phyloP scores from a whole-genome alignment of 53 echinoderm and acorn worm species.

The Echinarachnius parma region DNA sequence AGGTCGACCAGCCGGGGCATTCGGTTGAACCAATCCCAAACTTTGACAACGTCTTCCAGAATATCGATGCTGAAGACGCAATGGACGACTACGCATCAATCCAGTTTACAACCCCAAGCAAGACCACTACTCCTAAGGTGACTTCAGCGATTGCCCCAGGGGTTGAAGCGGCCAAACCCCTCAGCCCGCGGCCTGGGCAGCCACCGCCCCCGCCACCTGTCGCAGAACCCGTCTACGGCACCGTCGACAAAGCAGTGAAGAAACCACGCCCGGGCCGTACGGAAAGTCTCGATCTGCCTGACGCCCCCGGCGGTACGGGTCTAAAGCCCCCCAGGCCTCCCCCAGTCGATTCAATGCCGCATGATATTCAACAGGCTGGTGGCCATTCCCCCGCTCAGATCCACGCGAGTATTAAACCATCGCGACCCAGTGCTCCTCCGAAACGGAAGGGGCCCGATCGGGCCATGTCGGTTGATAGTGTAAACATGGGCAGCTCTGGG shows the following conservation, averaged over 20 bases:
- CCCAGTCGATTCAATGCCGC: constrained; percentile 14
- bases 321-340: constrained; percentile 10
- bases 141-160: too few relatives aligned
- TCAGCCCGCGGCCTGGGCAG: constrained; percentile 17
- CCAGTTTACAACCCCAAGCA: too few relatives aligned
- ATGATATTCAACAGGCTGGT: neutral
- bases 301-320: neutral
- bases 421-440: constrained; percentile 9
- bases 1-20: too few relatives aligned
- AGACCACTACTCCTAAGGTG: too few relatives aligned
- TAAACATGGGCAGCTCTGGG: neutral
- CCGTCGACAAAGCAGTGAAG: constrained; percentile 13
- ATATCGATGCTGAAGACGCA: too few relatives aligned
- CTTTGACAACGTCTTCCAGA: too few relatives aligned
- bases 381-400: constrained; percentile 10
- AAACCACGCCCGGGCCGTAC: neutral
- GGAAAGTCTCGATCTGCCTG: constrained; percentile 1
- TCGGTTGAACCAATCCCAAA: too few relatives aligned
- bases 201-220: neutral
- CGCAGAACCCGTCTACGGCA: constrained; percentile 16
- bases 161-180: neutral
- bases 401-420: neutral
- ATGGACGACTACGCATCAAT: too few relatives aligned
- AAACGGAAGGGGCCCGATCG: neutral
- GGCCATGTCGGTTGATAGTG: neutral